These are phyloP conservation scores for Drosophila birchii DNA, from an alignment of 2,888 invertebrate species.

Conservation along the genomic window DNA sequence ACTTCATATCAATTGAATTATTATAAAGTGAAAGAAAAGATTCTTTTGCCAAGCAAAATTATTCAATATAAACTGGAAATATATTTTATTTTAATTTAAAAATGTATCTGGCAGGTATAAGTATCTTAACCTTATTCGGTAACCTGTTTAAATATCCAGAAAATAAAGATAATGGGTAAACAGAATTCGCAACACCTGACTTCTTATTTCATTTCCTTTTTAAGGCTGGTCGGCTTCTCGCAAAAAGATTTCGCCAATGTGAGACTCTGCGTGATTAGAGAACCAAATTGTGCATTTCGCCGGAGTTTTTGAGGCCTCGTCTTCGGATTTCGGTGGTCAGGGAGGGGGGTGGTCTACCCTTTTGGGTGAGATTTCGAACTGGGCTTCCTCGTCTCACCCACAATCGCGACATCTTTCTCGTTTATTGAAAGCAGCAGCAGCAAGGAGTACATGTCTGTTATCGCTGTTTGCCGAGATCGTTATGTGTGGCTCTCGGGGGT, in stretches of 20 bases:
- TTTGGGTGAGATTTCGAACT: conserved; percentile 54
- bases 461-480: conserved; percentile 73
- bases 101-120: neutral
- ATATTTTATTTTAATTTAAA: neutral
- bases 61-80: neutral
- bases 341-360: conserved; percentile 6
- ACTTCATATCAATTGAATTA: neutral
- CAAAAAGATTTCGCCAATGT: conserved; percentile 65
- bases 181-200: neutral
- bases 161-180: conserved; percentile 11
- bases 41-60: rapidly evolving
- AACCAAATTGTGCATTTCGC: conserved; percentile 70
- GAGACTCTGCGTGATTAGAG: conserved; percentile 78
- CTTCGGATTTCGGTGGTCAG: conserved; percentile 30
- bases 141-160: too few relatives aligned
- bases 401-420: conserved; percentile 56
- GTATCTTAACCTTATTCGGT: neutral
- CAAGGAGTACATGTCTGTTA: conserved; percentile 63
- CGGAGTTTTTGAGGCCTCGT: conserved; percentile 18
- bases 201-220: conserved; percentile 13
- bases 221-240: conserved; percentile 16
- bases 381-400: conserved; percentile 60
- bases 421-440: conserved; percentile 39
- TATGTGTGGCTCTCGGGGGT: conserved; percentile 59
- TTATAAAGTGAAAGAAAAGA: too few relatives aligned